Base-by-base conservation (phyloP, 2,888 invertebrate genomes). In the Lottia scabra region DNA sequence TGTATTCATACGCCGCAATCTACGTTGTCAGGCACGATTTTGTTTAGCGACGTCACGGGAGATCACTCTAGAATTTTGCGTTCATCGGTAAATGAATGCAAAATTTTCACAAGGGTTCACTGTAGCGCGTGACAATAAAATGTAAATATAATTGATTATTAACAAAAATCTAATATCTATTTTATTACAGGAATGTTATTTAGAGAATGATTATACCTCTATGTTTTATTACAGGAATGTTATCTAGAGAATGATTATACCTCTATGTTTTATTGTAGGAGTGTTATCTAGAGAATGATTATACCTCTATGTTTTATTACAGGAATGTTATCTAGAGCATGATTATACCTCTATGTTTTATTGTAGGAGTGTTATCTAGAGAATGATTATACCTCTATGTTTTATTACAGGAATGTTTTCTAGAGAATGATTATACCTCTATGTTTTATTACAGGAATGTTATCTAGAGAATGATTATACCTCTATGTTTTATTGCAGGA, bases 131-230 rank as follows among this genome's bases (percentile, higher is more conserved):
- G n/a, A n/a, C n/a, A n/a, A n/a, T n/a, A n/a, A n/a, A n/a, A n/a
- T n/a, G n/a, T n/a, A n/a, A n/a, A n/a, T n/a, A n/a, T n/a, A n/a
- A n/a, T n/a, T n/a, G n/a, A n/a, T n/a, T n/a, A n/a, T n/a, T n/a
- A n/a, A n/a, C n/a, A 30, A 4, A 30, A 30, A 30, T 30, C 30
- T 30, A 30, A 2, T 30, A 30, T 30, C 30, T 30, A 30, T 30
- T 30, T 2, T 30, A 30, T 30, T 30, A 5, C 30, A 30, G 30
- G 30, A 30, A 30, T 30, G 30, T 30, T 93, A 94, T 76, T 90
- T 98, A 72, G 96, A 98, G 89, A 95, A 95, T 78, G 98, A 98
- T 89, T 95, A 95, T 0, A 95, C 96, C 0, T 94, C 94, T 80
- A 91, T 98, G 67, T 96, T 95, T 89, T 94, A 96, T 89, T n/a